These are phyloP conservation scores for Mastigias papua DNA, from an alignment of 30 jellyfish, hydroid and myxozoan genomes.

Conservation along the genomic window DNA sequence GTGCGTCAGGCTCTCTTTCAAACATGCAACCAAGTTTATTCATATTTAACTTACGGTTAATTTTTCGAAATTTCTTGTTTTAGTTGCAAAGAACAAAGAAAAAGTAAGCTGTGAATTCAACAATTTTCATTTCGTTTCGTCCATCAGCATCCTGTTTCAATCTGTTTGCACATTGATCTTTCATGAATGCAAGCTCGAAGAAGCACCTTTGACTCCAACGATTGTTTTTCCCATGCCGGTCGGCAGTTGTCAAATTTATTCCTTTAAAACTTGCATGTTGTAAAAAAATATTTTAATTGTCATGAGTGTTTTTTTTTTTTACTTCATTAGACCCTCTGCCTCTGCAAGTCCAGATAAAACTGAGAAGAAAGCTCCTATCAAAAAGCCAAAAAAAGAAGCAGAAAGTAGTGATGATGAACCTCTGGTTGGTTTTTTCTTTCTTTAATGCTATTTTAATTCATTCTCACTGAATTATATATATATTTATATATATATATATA, in stretches of 20 bases:
- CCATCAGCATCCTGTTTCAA: too few relatives aligned
- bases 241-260: background rate
- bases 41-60: too few relatives aligned
- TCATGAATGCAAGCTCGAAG: background rate
- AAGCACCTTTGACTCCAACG: background rate
- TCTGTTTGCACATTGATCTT: background rate
- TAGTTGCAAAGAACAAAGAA: constrained; percentile 71
- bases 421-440: constrained; percentile 20
- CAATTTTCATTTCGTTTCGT: background rate
- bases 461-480: background rate
- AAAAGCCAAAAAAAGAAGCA: constrained; percentile 64
- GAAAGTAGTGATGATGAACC: constrained; percentile 72
- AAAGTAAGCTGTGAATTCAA: constrained; percentile 25
- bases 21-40: too few relatives aligned
- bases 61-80: constrained; percentile 4
- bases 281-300: too few relatives aligned
- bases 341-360: constrained; percentile 15
- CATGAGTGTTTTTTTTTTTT: background rate
- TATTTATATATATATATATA: too few relatives aligned
- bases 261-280: background rate
- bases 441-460: background rate
- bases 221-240: too few relatives aligned
- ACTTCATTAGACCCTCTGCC: background rate
- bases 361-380: constrained; percentile 23
- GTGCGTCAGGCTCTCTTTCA: background rate